A percentile compares a stretch with the other conserved stretches of the same genome.
Evolutionary conservation across 2,113 vertebrate species (phyloP).

Genomic region (Plestiodon gilberti): DNA sequence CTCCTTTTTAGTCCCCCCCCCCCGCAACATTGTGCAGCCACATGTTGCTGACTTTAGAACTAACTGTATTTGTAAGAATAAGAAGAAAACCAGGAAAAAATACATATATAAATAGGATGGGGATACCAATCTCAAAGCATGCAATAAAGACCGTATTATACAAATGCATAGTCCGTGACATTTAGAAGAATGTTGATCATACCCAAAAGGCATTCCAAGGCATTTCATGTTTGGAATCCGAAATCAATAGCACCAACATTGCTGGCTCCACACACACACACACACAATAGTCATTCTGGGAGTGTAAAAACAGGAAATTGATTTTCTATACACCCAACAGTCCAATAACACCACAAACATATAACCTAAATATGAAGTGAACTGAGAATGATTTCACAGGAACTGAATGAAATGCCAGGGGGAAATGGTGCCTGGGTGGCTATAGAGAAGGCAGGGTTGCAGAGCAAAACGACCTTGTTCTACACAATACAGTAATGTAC

Average conservation of each 20-base stretch:
- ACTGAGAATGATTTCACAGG: conserved; percentile 58
- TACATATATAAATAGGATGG: neutral
- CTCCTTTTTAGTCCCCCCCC: too few relatives aligned
- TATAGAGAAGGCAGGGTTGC: conserved; percentile 34
- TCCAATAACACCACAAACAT: neutral
- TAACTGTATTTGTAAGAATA: neutral
- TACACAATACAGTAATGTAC: conserved; percentile 18
- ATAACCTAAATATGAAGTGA: conserved; percentile 64
- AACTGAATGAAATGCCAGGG: conserved; percentile 47
- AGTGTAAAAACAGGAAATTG: conserved; percentile 30
- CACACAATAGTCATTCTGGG: conserved; percentile 3
- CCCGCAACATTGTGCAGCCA: neutral
- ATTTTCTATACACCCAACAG: neutral
- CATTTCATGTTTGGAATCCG: neutral
- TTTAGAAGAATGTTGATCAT: neutral
- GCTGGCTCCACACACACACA: neutral
- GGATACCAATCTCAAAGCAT: neutral
- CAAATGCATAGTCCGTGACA: neutral
- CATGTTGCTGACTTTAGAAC: neutral
- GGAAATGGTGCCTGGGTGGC: conserved; percentile 26
- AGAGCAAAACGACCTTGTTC: conserved; percentile 51
- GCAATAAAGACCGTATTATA: accelerated
- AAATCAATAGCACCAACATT: neutral
- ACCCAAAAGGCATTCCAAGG: neutral
- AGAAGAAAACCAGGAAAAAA: neutral